phyloP scores from a whole-genome alignment of 2,888 invertebrate genomes.

The Argyresthia albistria region DNA sequence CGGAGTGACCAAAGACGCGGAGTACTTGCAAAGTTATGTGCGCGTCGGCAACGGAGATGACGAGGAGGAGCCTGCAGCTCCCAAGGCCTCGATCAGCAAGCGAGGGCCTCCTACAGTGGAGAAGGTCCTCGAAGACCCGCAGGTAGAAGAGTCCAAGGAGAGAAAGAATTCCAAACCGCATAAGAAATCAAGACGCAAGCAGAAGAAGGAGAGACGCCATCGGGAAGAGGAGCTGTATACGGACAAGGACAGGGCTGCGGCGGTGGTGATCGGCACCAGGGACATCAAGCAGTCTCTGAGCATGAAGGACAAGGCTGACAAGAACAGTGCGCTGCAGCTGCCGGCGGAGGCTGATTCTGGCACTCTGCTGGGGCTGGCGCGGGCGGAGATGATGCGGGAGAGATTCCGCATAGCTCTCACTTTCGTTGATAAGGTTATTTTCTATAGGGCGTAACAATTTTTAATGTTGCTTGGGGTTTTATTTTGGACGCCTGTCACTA shows the following conservation, averaged over 20 bases:
- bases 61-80: conserved; percentile 58
- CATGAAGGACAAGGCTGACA: conserved; percentile 84
- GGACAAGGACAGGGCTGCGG: conserved; percentile 92
- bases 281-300: conserved; percentile 90
- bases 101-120: conserved; percentile 42
- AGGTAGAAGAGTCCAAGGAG: conserved; percentile 39
- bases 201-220: conserved; percentile 46
- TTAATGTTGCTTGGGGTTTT: too few species aligned
- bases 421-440: conserved; percentile 83
- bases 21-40: conserved; percentile 85
- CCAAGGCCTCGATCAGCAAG: conserved; percentile 57
- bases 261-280: conserved; percentile 87
- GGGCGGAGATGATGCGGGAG: conserved; percentile 83
- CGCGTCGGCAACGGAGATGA: conserved; percentile 76
- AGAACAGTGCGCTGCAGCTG: conserved; percentile 79
- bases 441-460: not conserved
- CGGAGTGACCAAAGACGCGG: conserved; percentile 79
- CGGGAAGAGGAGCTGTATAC: conserved; percentile 85
- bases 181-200: conserved; percentile 41
- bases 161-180: conserved; percentile 47
- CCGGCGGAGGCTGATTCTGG: conserved; percentile 86
- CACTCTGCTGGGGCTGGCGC: conserved; percentile 81
- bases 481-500: too few species aligned
- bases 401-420: conserved; percentile 79
- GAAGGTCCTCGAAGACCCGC: conserved; percentile 28